Conservation (phyloP, 1,140 invertebrate species). For the Leptinotarsa defecta region DNA sequence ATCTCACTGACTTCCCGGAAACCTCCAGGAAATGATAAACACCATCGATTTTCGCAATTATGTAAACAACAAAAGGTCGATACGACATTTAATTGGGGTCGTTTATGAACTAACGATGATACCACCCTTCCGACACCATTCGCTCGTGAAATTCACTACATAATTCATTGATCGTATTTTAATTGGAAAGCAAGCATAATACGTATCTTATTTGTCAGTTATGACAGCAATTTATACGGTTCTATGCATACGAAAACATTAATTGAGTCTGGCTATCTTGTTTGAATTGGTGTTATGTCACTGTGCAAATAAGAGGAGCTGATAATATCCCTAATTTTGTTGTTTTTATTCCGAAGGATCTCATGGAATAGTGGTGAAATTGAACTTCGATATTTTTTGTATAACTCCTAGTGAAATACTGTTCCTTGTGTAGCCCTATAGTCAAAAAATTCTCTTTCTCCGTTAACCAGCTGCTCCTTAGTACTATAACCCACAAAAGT, state of each 20-base stretch:
- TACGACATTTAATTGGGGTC: constrained; percentile 1
- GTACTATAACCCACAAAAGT: too few relatives aligned
- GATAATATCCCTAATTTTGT: neutral
- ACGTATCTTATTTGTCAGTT: neutral
- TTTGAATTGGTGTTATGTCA: neutral
- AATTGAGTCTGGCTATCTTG: too few relatives aligned
- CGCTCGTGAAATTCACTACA: neutral
- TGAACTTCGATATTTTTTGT: too few relatives aligned
- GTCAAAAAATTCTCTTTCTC: too few relatives aligned
- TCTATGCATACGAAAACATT: too few relatives aligned
- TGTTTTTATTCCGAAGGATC: neutral
- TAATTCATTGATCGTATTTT: constrained; percentile 4
- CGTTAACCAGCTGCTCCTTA: too few relatives aligned
- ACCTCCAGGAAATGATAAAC: too few relatives aligned
- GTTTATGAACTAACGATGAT: constrained; percentile 8
- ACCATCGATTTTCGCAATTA: neutral
- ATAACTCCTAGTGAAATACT: too few relatives aligned
- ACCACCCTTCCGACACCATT: neutral
- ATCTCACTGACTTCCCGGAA: too few relatives aligned
- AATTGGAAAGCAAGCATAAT: neutral
- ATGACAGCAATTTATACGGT: too few relatives aligned
- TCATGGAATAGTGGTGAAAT: too few relatives aligned
- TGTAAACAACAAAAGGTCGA: neutral
- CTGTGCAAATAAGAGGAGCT: neutral
- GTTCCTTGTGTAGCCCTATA: too few relatives aligned